Conservation (phyloP, 2,797 vertebrate species). For the Euthynnus affinis region DNA sequence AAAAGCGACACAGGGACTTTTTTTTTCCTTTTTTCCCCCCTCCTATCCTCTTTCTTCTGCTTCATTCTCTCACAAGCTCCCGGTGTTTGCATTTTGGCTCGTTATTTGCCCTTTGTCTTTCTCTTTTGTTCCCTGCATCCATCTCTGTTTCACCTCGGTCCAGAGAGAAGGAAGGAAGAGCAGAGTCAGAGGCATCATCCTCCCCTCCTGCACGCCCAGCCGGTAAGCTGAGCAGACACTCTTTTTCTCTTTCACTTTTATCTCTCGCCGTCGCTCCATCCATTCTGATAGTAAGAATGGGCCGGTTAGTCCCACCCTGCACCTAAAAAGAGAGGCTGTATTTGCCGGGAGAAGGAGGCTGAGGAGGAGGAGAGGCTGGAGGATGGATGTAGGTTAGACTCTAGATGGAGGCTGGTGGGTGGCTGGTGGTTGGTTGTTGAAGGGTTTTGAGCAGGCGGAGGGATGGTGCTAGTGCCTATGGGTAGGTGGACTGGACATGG, state of each 20-base stretch:
- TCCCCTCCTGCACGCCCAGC: slow-evolving; percentile 74
- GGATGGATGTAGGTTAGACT: slow-evolving; percentile 60
- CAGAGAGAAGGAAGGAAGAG: slow-evolving; percentile 71
- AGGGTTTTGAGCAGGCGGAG: slow-evolving; percentile 1
- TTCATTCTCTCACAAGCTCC: slow-evolving; percentile 45
- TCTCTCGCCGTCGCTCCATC: slow-evolving; percentile 37
- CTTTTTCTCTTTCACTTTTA: slow-evolving; percentile 17
- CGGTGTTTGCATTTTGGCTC: slow-evolving; percentile 43
- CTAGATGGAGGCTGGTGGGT: slow-evolving; percentile 39
- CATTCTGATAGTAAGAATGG: slow-evolving; percentile 22
- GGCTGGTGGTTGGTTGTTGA: slow-evolving; percentile 23
- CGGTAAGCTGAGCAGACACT: slow-evolving; percentile 79
- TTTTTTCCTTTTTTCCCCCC: slow-evolving; percentile 4
- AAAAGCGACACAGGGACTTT: slow-evolving; percentile 56
- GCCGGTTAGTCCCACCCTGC: slow-evolving; percentile 56
- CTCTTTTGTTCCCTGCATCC: slow-evolving; percentile 76
- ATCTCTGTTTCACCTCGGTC: slow-evolving; percentile 57
- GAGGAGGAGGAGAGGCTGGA: slow-evolving; percentile 47
- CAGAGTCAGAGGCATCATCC: slow-evolving; percentile 76
- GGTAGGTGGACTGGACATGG: slow-evolving; percentile 27
- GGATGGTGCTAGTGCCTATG: slow-evolving; percentile 16
- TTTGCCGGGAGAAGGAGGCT: slow-evolving; percentile 44
- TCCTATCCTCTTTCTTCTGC: slow-evolving; percentile 18
- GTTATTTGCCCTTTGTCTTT: slow-evolving; percentile 44
- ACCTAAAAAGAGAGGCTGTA: slow-evolving; percentile 37